These are phyloP conservation scores for Ormia ochracea DNA, from an alignment of 2,888 invertebrate species.

Conservation along the genomic window DNA sequence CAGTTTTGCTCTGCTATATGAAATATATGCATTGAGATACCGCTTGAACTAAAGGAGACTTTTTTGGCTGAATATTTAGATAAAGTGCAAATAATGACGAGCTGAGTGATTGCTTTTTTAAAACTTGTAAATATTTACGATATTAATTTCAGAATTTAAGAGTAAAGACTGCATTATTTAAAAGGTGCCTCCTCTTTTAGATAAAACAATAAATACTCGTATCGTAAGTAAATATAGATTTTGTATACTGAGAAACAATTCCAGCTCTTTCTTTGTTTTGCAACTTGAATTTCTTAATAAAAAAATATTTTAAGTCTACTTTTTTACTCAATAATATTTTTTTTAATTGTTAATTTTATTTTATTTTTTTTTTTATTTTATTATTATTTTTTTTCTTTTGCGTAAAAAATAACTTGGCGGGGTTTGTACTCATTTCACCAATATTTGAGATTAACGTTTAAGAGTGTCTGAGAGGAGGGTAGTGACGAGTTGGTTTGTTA, in stretches of 20 bases:
- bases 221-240: conserved; percentile 34
- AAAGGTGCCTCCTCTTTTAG: background rate
- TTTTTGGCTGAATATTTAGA: too few relatives aligned
- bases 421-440: conserved; percentile 21
- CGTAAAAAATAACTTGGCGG: conserved; percentile 29
- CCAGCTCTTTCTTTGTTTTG: conserved; percentile 14
- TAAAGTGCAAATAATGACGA: too few relatives aligned
- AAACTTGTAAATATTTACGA: background rate
- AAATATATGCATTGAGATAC: too few relatives aligned
- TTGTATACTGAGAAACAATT: conserved; percentile 8
- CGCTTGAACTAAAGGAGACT: too few relatives aligned
- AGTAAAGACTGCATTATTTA: conserved; percentile 17
- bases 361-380: background rate
- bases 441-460: conserved; percentile 15
- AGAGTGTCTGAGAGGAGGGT: background rate
- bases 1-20: too few relatives aligned
- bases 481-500: background rate
- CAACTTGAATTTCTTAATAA: conserved; percentile 1
- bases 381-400: conserved; percentile 16
- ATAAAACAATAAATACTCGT: conserved; percentile 30
- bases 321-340: too few relatives aligned
- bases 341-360: too few relatives aligned
- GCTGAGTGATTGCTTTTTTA: too few relatives aligned
- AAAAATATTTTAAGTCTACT: too few relatives aligned
- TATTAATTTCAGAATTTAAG: background rate